A percentile compares a stretch with the other conserved stretches of the same genome.
Conservation (phyloP, 2,113 vertebrate genomes). For the Apteryx owenii region DNA sequence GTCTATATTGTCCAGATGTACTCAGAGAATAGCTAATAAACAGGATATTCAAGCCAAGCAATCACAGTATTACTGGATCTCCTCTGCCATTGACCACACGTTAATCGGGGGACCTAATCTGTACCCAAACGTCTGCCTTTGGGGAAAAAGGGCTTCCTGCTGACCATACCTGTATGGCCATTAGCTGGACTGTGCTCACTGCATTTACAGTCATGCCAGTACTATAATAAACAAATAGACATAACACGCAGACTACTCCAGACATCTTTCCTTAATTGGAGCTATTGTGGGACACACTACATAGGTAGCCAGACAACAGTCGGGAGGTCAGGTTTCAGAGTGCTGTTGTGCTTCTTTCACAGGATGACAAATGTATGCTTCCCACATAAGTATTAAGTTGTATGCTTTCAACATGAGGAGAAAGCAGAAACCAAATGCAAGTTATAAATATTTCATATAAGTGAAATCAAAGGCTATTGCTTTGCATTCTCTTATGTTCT, state of each 20-base stretch:
- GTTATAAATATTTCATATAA: conserved; percentile 46
- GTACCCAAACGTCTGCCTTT: not conserved
- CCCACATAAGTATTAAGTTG: not conserved
- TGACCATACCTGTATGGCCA: not conserved
- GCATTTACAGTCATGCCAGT: not conserved
- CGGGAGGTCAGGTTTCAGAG: not conserved
- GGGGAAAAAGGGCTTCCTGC: not conserved
- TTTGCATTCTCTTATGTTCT: not conserved
- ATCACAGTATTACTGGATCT: not conserved
- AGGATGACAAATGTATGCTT: not conserved
- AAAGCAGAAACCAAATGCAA: conserved; percentile 19
- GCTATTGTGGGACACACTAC: not conserved
- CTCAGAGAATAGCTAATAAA: not conserved
- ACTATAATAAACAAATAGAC: not conserved
- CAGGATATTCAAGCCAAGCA: not conserved
- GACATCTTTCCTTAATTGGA: not conserved
- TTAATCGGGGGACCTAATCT: not conserved
- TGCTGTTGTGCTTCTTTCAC: not conserved
- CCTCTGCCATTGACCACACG: rapidly evolving
- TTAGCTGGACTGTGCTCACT: not conserved
- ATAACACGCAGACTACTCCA: not conserved
- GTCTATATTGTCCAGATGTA: not conserved
- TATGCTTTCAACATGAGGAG: not conserved
- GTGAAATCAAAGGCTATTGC: conserved; percentile 4
- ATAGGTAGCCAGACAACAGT: not conserved